Base-by-base conservation (phyloP, 2,113 vertebrate species). In the Hyaena hyaena region DNA sequence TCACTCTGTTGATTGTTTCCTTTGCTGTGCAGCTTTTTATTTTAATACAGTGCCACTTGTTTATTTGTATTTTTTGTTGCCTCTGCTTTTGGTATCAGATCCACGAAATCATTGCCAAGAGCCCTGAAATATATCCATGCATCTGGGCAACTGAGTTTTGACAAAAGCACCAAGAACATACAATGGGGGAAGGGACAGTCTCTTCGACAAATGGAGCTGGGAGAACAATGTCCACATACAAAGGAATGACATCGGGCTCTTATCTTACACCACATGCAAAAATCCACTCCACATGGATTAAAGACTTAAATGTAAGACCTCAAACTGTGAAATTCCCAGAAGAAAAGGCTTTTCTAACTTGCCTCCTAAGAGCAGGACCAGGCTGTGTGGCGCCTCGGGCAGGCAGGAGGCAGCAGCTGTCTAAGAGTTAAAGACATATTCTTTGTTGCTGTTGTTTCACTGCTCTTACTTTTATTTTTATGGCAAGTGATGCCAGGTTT, bases 381-480 rank as follows among this genome's bases (percentile, higher is more conserved):
- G 80, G 26, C 23, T 83, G 11, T 53, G 17, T 5, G 10, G 39
- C n/a, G 43, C 48, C 26, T 31, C 0, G 0, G 61, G 63, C 1
- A 45, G 88, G 15, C 7, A 79, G 33, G 50, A n/a, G 58, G 66
- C 4, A 76, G 76, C 53, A 55, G 88, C 76, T 28, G 33, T 43
- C n/a, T 31, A 45, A 45, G n/a, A 71, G n/a, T 76, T n/a, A 39
- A 89, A 94, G 43, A 74, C 2, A 23, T 19, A 23, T 15, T 50
- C 28, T 73, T 65, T 9, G 53, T 55, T 43, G 45, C 33, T 68
- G 14, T 39, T 39, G 53, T n/a, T 58, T 43, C 19, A 39, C 28
- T 50, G n/a, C 11, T 77, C 82, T 43, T 35, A 65, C 48, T 79
- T 88, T 82, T 35, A 68, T 33, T 63, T 92, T 90, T 43, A 84